Base-by-base conservation (phyloP, 2,797 vertebrate genomes). In the Myotis planiceps region DNA sequence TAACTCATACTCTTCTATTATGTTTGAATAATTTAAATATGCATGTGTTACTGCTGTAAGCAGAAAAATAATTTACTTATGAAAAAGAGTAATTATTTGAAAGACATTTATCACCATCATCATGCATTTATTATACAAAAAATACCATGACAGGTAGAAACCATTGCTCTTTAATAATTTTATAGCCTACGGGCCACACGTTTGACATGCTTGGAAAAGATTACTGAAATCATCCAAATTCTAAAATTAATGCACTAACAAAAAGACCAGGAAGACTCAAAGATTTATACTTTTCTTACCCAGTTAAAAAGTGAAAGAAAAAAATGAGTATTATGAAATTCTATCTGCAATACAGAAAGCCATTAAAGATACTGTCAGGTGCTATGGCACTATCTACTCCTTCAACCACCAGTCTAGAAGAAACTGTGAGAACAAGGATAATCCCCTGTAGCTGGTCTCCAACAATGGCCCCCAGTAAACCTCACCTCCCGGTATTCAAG, bases 11-110 rank as follows among this genome's bases (percentile, higher is more conserved):
- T 85, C 25, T 93, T 63, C 32, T 42, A 60, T 74, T 86, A 89
- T 23, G 19, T 81, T 88, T 88, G 42, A 90, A 60, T 83, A 83
- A 39, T 95, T 90, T 78, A 23, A 80, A 9, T 60, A 91, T 91
- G 34, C 14, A 88, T n/a, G 1, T 34, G 5, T 53, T 88, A 72
- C 39, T 71, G 71, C 3, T 84, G 7, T n/a, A 83, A 63, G 42
- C 13, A 95, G 58, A 81, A 90, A 89, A 82, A 84, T 63, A 58
- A 25, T 25, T 71, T 80, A 96, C 29, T 86, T 34, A 78, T 16
- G 37, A 79, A 82, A 68, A 92, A 88, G 42, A 69, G 69, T 29
- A 85, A 53, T 14, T 19, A 42, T 58, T 47, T 81, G 29, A 65
- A 80, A 89, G n/a, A 60, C n/a, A 81, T n/a, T 72, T 86, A 45